Evolutionary conservation across 2,113 vertebrate genomes (phyloP).

Genomic region (Nansenia antarctica): DNA sequence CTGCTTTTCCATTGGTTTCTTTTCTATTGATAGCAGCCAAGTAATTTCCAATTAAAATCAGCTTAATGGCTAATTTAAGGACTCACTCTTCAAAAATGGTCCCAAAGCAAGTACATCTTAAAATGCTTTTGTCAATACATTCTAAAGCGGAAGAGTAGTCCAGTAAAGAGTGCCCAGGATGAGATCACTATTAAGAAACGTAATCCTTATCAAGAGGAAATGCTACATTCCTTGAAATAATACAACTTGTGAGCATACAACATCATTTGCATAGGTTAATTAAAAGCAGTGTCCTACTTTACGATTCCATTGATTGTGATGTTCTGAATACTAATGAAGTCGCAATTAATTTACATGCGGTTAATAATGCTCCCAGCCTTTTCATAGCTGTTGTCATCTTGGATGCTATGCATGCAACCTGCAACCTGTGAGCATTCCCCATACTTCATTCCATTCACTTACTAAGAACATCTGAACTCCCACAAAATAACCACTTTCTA

Average conservation of each 20-base stretch:
- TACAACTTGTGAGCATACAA: constrained; percentile 57
- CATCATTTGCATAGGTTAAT: constrained; percentile 75
- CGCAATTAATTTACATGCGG: constrained; percentile 51
- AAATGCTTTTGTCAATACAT: constrained; percentile 30
- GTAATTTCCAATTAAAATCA: constrained; percentile 38
- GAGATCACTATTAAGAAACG: constrained; percentile 28
- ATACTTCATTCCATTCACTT: not conserved
- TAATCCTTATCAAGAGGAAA: constrained; percentile 47
- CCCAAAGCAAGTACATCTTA: constrained; percentile 38
- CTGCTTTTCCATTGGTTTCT: constrained; percentile 20
- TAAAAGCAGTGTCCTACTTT: constrained; percentile 67
- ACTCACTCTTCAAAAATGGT: constrained; percentile 18
- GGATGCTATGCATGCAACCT: constrained; percentile 21
- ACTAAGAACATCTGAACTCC: not conserved
- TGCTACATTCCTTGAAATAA: constrained; percentile 58
- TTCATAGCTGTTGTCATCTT: constrained; percentile 23
- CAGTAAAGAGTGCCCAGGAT: constrained; percentile 25
- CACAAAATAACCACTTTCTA: not conserved
- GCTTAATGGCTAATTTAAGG: constrained; percentile 37
- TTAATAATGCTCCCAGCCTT: constrained; percentile 49
- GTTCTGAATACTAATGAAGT: constrained; percentile 70
- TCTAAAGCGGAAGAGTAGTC: constrained; percentile 21
- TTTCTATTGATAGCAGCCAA: constrained; percentile 30
- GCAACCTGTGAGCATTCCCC: constrained; percentile 3
- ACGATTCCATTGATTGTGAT: constrained; percentile 54